Evolutionary conservation across 2,888 invertebrate genomes (phyloP), one percentile per base, ranked within the genome.

Genomic region (Mycalesis mineus): DNA sequence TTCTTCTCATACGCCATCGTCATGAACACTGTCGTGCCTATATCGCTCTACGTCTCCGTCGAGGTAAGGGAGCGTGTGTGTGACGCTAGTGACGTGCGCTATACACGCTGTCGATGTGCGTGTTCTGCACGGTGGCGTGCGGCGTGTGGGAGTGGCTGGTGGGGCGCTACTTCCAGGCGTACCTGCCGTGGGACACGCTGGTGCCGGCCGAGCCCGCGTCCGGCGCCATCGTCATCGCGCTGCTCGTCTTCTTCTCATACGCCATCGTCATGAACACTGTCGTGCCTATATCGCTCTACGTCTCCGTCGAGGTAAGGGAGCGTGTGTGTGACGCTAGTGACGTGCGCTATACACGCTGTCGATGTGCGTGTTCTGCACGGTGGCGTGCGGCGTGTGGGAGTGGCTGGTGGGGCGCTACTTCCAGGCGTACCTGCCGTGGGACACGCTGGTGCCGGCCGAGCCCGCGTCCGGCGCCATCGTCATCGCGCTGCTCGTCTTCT

Each of bases 1-100:
- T 99, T 99, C 93, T 98, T 99, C 92, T 99, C 99, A 37, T 99
- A 99, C 90, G 97, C 98, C 78, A 99, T 99, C 86, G 97, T 99
- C 73, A 93, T 99, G 87, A 99, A 99, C 92, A 99, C 99, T 75
- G 98, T 99, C 77, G 99, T 99, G 92, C 99, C 99, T 90, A 99
- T 99, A 84, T 99, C 98, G 73, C 93, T 99, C 65, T 99, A 99
- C 91, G 98, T 99, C 78, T 95, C 95, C 78, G 95, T 95, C 73
- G 95, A 98, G 94, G 98, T 95, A 69, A 28, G 11, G 37, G 11
- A 17, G 17, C 41, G 22, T 17, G 41, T 0, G 8, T 13, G 22
- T 22, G 22, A 22, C 22, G 22, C 7, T 22, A 28, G 44, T 36
- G 33, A 14, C 28, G 62, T 65, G 91, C 91, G 79, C 95, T 98